Evolutionary conservation across 2,113 vertebrate genomes (phyloP), one percentile per base, ranked within the genome.

Genomic region (Petroica traversi): DNA sequence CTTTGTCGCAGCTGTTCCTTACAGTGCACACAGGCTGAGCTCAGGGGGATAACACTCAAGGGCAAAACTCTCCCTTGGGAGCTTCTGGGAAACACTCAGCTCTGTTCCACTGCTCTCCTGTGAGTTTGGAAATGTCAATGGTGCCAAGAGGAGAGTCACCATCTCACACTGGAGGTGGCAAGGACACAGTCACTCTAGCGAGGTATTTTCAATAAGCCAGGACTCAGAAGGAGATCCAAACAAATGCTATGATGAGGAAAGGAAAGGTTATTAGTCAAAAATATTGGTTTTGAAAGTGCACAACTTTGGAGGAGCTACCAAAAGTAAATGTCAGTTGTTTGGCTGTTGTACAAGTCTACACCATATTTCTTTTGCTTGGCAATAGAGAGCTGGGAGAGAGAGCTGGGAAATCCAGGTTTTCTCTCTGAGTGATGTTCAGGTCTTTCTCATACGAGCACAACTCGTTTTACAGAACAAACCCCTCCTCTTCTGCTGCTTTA

Each of bases 191-290:
- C 62, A 36, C 28, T 88, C 62, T 19, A 77, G 87, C 20, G 61
- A 79, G 55, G 11, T 83, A 38, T 73, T 96, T 95, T 52, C 55
- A 82, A 54, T 46, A 88, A 92, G 49, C 46, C 58, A 51, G 78
- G 51, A 88, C 34, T 93, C 78, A 55, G 80, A 91, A 90, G 59
- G 43, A 87, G 49, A 83, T 85, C 46, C 71, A 66, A 54, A 62
- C 34, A 76, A 52, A 90, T 4, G 12, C 34, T 87, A 36, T 43
- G 69, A 67, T 85, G 92, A 93, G 54, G n/a, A 89, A 52, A 61
- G 88, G 88, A 77, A 52, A 82, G 62, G 45, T 52, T 92, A 76
- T 89, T 92, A 85, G 62, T 92, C n/a, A 94, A 88, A 93, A 93
- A 79, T 85, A 91, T 20, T 89, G 69, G 31, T n/a, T 91, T 84